These are phyloP conservation scores for Nomada ferruginata DNA, from an alignment of 2,888 invertebrate species.

Conservation along the genomic window DNA sequence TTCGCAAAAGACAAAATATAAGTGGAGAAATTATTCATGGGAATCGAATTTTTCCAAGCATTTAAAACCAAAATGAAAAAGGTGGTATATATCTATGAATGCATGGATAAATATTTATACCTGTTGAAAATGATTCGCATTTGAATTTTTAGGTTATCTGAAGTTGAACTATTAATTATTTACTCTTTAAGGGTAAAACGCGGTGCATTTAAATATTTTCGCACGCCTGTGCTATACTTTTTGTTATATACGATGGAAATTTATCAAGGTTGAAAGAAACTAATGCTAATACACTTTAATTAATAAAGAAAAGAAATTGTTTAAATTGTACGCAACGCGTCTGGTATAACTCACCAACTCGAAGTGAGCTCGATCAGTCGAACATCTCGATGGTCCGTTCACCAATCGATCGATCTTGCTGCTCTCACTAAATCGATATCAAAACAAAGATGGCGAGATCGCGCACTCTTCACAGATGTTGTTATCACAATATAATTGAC, in stretches of 20 bases:
- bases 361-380: conserved; percentile 61
- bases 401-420: conserved; percentile 64
- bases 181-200: not conserved
- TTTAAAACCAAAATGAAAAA: not conserved
- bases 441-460: conserved; percentile 65
- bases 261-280: not conserved
- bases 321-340: not conserved
- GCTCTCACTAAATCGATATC: conserved; percentile 59
- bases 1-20: not conserved
- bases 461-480: conserved; percentile 59
- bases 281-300: not conserved
- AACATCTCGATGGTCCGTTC: conserved; percentile 62
- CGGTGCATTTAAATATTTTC: not conserved
- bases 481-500: conserved; percentile 35
- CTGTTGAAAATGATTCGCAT: not conserved
- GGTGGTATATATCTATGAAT: not conserved
- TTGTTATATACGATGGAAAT: not conserved
- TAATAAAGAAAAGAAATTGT: not conserved
- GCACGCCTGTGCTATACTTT: no score
- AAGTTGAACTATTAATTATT: not conserved
- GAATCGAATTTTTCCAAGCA: not conserved
- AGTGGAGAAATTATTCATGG: no score
- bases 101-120: not conserved
- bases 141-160: not conserved
- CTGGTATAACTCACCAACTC: conserved; percentile 61